Evolutionary conservation across 2,113 vertebrate genomes (phyloP).

Genomic region (Telmatochromis brachygnathus): DNA sequence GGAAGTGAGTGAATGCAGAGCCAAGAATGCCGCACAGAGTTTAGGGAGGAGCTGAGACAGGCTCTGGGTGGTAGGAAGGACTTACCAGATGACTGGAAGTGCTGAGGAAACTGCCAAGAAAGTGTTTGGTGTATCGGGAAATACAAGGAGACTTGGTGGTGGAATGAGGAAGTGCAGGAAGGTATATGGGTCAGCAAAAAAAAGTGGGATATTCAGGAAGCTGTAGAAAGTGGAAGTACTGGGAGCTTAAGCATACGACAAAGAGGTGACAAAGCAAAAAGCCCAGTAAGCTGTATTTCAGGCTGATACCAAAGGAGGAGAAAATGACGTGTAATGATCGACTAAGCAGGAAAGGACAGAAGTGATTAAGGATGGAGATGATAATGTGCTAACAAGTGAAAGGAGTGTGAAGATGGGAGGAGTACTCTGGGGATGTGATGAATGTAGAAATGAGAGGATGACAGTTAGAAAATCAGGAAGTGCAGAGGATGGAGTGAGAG

Average conservation of each 20-base stretch:
- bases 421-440: neutral
- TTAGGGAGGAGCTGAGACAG: neutral
- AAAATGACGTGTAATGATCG: rapidly evolving
- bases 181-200: neutral
- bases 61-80: neutral
- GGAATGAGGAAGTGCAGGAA: neutral
- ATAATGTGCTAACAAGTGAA: neutral
- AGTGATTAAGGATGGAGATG: neutral
- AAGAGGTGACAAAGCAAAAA: neutral
- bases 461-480: neutral
- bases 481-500: neutral
- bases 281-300: neutral
- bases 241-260: neutral
- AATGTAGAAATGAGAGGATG: neutral
- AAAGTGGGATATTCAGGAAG: neutral
- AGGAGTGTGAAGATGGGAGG: neutral
- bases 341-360: neutral
- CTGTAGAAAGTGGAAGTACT: neutral
- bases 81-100: neutral
- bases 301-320: neutral
- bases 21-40: neutral
- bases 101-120: neutral
- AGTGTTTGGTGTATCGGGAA: neutral
- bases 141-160: neutral
- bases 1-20: neutral